A percentile compares a stretch with the other conserved stretches of the same genome.
These are phyloP conservation scores for Dermatemys mawii DNA, from an alignment of 2,113 vertebrate species.

Conservation along the genomic window DNA sequence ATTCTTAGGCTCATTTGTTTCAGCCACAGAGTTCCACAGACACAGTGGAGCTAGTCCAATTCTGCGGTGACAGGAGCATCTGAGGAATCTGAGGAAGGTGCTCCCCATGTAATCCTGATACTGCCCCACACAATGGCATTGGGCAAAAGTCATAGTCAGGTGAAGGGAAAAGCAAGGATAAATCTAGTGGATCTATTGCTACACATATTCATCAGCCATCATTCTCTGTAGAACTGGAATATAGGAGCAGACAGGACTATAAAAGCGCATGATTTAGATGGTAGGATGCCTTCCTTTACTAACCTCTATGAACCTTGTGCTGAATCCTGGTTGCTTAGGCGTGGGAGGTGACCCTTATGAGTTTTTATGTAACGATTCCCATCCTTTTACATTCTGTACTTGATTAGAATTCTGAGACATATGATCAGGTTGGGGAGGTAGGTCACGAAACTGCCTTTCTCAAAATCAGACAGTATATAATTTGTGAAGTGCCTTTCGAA, in stretches of 20 bases:
- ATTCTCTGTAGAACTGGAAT: not conserved
- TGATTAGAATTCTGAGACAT: not conserved
- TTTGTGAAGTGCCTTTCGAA: slow-evolving; percentile 26
- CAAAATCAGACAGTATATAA: not conserved
- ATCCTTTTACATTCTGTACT: not conserved
- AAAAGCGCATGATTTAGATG: not conserved
- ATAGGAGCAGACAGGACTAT: not conserved
- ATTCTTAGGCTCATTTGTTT: not conserved
- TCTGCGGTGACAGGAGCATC: not conserved
- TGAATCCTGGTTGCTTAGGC: not conserved
- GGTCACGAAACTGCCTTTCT: not conserved
- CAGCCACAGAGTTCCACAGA: not conserved
- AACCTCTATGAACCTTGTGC: not conserved
- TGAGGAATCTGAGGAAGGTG: not conserved
- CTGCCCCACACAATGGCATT: rapidly evolving
- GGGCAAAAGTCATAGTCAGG: not conserved
- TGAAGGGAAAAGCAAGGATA: not conserved
- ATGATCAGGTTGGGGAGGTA: not conserved
- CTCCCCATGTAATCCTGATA: not conserved
- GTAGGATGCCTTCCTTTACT: not conserved
- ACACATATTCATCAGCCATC: not conserved
- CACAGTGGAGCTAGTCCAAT: rapidly evolving
- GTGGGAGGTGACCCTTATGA: not conserved
- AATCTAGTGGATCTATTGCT: not conserved
- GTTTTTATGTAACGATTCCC: not conserved